Evolutionary conservation across 2,113 vertebrate genomes (phyloP), one percentile per base, ranked within the genome.

Genomic region (Pimephales promelas): DNA sequence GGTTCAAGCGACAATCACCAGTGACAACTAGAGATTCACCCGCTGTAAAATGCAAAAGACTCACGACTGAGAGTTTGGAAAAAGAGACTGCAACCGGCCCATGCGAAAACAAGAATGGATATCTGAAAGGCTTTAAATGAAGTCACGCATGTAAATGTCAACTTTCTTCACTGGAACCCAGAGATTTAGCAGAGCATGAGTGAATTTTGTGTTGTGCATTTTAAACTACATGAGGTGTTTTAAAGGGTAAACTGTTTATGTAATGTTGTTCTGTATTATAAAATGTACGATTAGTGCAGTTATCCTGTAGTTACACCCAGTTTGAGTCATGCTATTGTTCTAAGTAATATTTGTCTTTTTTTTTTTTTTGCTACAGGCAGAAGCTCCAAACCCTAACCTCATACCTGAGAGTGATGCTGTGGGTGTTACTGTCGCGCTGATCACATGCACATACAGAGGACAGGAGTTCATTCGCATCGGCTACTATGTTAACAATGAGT

Each of bases 401-500:
- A 98, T 98, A 68, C 97, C 97, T 0, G 96, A 98, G 90, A 95
- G 94, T 0, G 97, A 98, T 83, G 97, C 96, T 0, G 95, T 98
- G 40, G 97, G 97, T 16, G 96, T 98, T 66, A 98, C 96, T 0
- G 96, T 98, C 8, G 95, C 96, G 81, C 94, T 98, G 18, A 97
- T 98, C 80, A 98, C 96, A 75, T 98, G 97, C 89, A 98, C 96
- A 0, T 98, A 97, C 89, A 94, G 94, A 1, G 95, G 94, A 22
- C 96, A 98, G 82, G 97, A 98, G 89, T 98, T 98, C 86, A 97
- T 97, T 82, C 95, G 97, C 7, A 97, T 98, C 6, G 97, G 97
- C 49, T 98, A 98, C 88, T 98, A 97, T 3, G 96, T 98, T 82
- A 98, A 97, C 93, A 98, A 97, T 18, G 97, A 98, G 88, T 98